Conservation (phyloP, 2,113 vertebrate genomes). For the Tiliqua scincoides region DNA sequence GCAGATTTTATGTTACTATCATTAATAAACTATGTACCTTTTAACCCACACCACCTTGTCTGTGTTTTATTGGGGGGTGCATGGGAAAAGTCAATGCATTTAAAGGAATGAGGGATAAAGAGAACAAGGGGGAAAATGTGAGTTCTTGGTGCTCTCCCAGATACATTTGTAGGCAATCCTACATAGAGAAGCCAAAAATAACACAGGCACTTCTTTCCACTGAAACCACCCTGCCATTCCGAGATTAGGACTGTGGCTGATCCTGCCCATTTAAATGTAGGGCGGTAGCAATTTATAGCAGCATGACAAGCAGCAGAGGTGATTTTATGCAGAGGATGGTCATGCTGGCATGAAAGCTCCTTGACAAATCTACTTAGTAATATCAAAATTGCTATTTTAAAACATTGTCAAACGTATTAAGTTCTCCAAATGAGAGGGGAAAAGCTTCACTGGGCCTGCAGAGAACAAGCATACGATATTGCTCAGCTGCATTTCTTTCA, state of each 20-base stretch:
- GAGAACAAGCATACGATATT: not conserved
- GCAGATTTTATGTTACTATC: too few relatives aligned
- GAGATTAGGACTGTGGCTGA: not conserved
- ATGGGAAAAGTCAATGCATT: not conserved
- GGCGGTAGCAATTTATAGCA: constrained; percentile 15
- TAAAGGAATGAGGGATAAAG: not conserved
- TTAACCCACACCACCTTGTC: too few relatives aligned
- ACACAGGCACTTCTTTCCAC: not conserved
- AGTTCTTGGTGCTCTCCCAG: not conserved
- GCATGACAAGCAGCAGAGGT: constrained; percentile 25
- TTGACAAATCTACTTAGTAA: constrained; percentile 27
- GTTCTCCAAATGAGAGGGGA: not conserved
- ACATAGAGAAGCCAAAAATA: not conserved
- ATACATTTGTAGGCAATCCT: not conserved
- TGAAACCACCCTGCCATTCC: constrained; percentile 2
- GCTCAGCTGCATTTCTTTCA: not conserved
- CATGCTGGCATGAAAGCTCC: constrained; percentile 11
- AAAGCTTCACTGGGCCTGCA: not conserved
- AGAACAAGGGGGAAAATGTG: not conserved
- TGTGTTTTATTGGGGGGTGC: too few relatives aligned
- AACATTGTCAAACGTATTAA: constrained; percentile 4
- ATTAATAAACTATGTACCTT: too few relatives aligned
- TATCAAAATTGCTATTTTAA: constrained; percentile 22
- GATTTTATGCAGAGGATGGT: constrained; percentile 14
- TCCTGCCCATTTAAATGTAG: constrained; percentile 4